A percentile compares a stretch with the other conserved stretches of the same genome.
These are phyloP conservation scores for Drosophila nebulosa DNA, from an alignment of 1,140 invertebrate genomes.

Conservation along the genomic window DNA sequence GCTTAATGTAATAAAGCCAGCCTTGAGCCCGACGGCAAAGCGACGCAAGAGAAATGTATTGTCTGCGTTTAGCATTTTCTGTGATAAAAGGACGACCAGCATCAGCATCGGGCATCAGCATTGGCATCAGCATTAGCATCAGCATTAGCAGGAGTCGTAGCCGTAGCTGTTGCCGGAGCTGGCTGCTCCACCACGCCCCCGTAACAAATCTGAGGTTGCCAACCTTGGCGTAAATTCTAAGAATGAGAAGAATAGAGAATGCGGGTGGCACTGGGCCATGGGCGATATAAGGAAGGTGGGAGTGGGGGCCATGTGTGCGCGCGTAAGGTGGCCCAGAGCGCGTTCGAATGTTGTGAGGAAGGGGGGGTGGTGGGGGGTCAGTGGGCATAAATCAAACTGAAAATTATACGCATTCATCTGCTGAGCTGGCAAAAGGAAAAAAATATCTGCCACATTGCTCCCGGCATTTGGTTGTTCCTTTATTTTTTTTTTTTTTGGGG, in stretches of 20 bases:
- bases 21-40: slow-evolving; percentile 32
- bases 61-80: slow-evolving; percentile 73
- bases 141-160: slow-evolving; percentile 1
- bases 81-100: slow-evolving; percentile 56
- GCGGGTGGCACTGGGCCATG: not conserved
- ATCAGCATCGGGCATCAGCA: not conserved
- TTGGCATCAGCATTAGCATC: not conserved
- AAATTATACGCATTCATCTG: slow-evolving; percentile 80
- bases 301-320: slow-evolving; percentile 63
- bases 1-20: slow-evolving; percentile 78
- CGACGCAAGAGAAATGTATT: slow-evolving; percentile 55
- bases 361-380: slow-evolving; percentile 38
- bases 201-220: slow-evolving; percentile 70
- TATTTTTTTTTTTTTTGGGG: not conserved
- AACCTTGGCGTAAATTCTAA: slow-evolving; percentile 29
- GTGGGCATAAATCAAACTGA: slow-evolving; percentile 78
- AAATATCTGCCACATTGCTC: slow-evolving; percentile 76
- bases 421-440: slow-evolving; percentile 77
- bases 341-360: not conserved
- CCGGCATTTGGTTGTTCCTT: not conserved
- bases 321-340: slow-evolving; percentile 47
- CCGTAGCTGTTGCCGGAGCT: slow-evolving; percentile 29
- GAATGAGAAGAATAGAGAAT: not conserved
- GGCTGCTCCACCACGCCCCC: slow-evolving; percentile 22
- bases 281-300: too few relatives aligned